phyloP scores from a whole-genome alignment of 30 jellyfish, hydroid and myxozoan genomes.

The Pseudorhiza aurosa region DNA sequence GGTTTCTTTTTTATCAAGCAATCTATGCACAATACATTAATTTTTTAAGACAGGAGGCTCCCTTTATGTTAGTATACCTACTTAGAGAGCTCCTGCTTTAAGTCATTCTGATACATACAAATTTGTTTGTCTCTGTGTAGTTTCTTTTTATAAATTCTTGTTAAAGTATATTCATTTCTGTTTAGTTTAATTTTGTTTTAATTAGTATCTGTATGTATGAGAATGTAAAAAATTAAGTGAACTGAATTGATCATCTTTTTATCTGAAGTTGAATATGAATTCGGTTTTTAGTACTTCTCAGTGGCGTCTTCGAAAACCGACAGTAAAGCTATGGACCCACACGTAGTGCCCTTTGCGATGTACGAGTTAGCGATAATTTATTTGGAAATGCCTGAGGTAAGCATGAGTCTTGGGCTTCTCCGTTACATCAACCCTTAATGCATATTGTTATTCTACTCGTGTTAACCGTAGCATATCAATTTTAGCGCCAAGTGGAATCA shows the following conservation, averaged over 20 bases:
- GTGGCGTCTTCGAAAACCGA: slow-evolving; percentile 76
- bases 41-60: neutral
- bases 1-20: neutral
- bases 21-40: neutral
- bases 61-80: neutral
- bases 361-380: slow-evolving; percentile 83
- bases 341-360: slow-evolving; percentile 86
- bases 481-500: too few species aligned
- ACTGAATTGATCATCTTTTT: too few species aligned
- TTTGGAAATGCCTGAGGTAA: slow-evolving; percentile 51
- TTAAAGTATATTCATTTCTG: neutral
- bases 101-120: neutral
- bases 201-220: neutral
- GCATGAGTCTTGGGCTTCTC: too few species aligned
- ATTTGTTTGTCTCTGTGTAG: neutral
- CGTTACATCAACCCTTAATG: too few species aligned
- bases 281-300: slow-evolving; percentile 58
- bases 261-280: too few species aligned
- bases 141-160: neutral
- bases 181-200: neutral
- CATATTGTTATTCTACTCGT: too few species aligned
- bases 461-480: too few species aligned
- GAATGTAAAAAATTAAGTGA: neutral
- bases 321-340: slow-evolving; percentile 83
- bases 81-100: neutral